Base-by-base conservation (phyloP, 2,113 vertebrate genomes). In the Ammodytes marinus region DNA sequence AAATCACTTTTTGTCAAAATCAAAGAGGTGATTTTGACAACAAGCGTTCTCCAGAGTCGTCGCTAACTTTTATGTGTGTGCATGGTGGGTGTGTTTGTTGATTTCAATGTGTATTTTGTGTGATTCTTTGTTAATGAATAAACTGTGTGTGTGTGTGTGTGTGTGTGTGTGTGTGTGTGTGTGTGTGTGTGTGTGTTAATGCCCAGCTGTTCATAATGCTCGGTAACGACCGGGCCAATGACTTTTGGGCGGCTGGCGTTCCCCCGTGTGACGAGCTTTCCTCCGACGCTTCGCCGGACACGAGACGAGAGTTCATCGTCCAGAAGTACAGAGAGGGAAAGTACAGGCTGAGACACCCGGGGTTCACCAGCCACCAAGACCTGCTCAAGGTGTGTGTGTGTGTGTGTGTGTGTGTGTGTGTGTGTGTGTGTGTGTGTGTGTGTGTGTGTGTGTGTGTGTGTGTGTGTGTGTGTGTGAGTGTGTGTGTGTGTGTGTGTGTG, bases 141-240 rank as follows among this genome's bases (percentile, higher is more conserved):
- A n/a, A n/a, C n/a, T n/a, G n/a, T n/a, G n/a, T n/a, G n/a, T n/a
- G n/a, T n/a, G n/a, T n/a, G n/a, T n/a, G n/a, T n/a, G n/a, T n/a
- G n/a, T n/a, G n/a, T n/a, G n/a, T n/a, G n/a, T n/a, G n/a, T n/a
- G n/a, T 27, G 27, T 27, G n/a, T n/a, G n/a, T n/a, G n/a, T n/a
- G n/a, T n/a, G n/a, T n/a, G n/a, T n/a, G n/a, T n/a, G n/a, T n/a
- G n/a, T n/a, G n/a, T n/a, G n/a, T n/a, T n/a, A n/a, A n/a, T n/a
- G n/a, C n/a, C 27, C 82, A 99, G 98, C 95, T 99, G 43, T 99
- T 99, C 92, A 98, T 99, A 60, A 82, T 98, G 95, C 87, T 99
- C 86, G 98, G 98, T 2, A 99, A 99, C 12, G 96, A 98, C 68
- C 93, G 95, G 70, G 97, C 97, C 76, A 99, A 99, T 67, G 95